Conservation (phyloP, 2,888 invertebrate species). For the Iselma pallidipennis region DNA sequence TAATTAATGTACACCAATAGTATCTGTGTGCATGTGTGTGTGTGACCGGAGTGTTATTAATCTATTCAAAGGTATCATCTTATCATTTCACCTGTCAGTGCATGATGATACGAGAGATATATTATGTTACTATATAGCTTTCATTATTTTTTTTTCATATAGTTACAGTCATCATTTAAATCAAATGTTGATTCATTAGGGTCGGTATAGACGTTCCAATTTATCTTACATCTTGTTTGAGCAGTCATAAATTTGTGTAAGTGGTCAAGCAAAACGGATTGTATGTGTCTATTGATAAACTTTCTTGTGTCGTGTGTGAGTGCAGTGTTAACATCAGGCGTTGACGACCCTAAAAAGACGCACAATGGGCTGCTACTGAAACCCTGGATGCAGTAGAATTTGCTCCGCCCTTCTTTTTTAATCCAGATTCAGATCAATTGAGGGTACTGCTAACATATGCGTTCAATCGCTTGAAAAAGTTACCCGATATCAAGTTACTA, state of each 20-base stretch:
- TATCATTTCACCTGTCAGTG: conserved; percentile 36
- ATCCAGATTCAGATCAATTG: no score
- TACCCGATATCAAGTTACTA: no score
- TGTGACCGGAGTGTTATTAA: conserved; percentile 13
- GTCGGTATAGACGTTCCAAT: conserved; percentile 29
- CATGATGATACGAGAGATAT: conserved; percentile 45
- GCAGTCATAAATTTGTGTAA: conserved; percentile 39
- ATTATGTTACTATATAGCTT: conserved; percentile 27
- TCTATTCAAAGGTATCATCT: conserved; percentile 11
- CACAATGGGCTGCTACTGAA: no score
- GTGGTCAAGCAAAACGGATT: not conserved
- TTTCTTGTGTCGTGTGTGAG: no score
- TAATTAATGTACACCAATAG: conserved; percentile 32
- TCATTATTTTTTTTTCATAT: not conserved
- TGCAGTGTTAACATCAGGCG: no score
- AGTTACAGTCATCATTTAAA: no score
- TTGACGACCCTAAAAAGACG: no score
- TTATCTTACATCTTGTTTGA: conserved; percentile 43
- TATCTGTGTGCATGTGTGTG: conserved; percentile 3
- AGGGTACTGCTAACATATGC: no score
- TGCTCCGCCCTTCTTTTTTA: no score
- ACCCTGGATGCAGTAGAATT: no score
- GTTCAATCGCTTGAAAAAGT: no score
- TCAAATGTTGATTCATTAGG: conserved; percentile 22
- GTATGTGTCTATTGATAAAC: conserved; percentile 24